These are phyloP conservation scores for Pseudopipra pipra DNA, from an alignment of 2,113 vertebrate species.

Conservation along the genomic window DNA sequence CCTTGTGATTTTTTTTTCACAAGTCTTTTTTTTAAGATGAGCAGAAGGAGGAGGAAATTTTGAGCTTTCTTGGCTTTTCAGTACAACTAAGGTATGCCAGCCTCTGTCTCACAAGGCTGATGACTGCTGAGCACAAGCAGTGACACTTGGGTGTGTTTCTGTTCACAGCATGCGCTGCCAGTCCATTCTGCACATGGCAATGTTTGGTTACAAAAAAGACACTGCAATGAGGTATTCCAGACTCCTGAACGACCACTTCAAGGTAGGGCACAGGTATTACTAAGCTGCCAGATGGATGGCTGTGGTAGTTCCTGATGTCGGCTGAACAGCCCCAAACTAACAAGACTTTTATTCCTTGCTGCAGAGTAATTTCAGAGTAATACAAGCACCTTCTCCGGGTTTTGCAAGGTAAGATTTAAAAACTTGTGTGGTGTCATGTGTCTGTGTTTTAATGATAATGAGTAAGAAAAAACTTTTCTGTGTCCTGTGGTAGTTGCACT, in stretches of 20 bases:
- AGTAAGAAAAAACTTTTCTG: background rate
- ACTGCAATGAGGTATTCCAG: constrained; percentile 88
- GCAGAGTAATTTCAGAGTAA: constrained; percentile 78
- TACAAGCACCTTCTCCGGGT: constrained; percentile 76
- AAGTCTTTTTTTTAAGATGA: background rate
- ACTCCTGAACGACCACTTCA: constrained; percentile 89
- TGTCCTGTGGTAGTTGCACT: background rate
- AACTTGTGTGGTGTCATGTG: background rate
- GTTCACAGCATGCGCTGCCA: constrained; percentile 87
- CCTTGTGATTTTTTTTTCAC: background rate
- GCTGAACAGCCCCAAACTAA: background rate
- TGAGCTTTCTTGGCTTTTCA: background rate
- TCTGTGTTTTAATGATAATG: background rate
- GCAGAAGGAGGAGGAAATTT: background rate
- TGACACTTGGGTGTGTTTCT: background rate
- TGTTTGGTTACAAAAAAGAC: constrained; percentile 91
- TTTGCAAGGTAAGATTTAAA: constrained; percentile 79
- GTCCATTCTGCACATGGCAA: constrained; percentile 91
- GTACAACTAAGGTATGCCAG: background rate
- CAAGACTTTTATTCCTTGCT: constrained; percentile 17
- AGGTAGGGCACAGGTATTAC: constrained; percentile 54
- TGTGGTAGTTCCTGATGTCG: background rate
- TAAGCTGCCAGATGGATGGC: background rate
- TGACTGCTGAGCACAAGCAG: background rate
- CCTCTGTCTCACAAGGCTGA: background rate